Evolutionary conservation across 2,888 invertebrate species (phyloP).

Genomic region (Trissolcus japonicus): DNA sequence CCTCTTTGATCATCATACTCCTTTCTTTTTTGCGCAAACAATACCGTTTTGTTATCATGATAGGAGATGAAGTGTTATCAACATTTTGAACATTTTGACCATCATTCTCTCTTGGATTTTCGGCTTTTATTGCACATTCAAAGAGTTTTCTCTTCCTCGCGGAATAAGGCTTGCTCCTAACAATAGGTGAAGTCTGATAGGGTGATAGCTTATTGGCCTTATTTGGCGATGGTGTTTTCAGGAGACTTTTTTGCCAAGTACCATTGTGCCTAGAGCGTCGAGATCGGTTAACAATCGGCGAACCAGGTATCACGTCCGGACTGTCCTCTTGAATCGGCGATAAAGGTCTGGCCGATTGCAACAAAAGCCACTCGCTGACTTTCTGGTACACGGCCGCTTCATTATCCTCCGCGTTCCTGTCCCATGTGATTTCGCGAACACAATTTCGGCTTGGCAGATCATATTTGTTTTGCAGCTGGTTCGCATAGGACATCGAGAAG

Average conservation of each 20-base stretch:
- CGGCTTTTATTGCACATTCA: constrained; percentile 5
- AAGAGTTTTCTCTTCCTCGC: constrained; percentile 18
- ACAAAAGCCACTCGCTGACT: constrained; percentile 22
- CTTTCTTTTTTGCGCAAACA: constrained; percentile 15
- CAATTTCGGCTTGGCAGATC: neutral
- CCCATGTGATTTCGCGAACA: constrained; percentile 13
- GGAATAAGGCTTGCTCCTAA: constrained; percentile 1
- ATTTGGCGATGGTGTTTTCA: constrained; percentile 20
- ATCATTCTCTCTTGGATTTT: constrained; percentile 1
- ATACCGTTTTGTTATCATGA: constrained; percentile 27
- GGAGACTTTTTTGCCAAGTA: neutral
- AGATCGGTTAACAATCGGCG: constrained; percentile 8
- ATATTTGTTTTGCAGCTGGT: neutral
- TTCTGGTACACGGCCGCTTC: neutral
- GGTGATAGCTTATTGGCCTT: neutral
- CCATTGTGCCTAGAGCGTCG: neutral
- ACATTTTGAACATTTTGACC: neutral
- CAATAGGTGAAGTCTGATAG: constrained; percentile 15
- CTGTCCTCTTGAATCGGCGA: neutral
- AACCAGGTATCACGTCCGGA: constrained; percentile 5
- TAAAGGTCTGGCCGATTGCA: constrained; percentile 3
- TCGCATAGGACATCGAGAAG: constrained; percentile 15
- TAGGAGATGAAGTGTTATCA: constrained; percentile 14
- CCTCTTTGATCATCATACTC: constrained; percentile 12
- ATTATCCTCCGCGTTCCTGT: neutral